Base-by-base conservation (phyloP, 2,797 vertebrate species). In the Jordanella pulchra region DNA sequence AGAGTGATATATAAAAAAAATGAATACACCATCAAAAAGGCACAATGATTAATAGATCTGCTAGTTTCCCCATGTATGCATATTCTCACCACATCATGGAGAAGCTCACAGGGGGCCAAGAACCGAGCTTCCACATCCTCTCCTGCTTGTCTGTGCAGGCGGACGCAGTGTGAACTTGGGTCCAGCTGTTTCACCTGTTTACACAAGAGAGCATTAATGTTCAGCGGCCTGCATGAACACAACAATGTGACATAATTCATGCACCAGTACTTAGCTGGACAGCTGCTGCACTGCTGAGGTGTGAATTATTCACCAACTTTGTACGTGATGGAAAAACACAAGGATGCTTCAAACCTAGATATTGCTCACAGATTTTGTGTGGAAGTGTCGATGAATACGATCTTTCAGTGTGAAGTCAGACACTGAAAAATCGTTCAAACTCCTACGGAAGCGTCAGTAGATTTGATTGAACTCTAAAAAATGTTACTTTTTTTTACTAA, bases 111-210 rank as follows among this genome's bases (percentile, higher is more conserved):
- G 0, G 87, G 84, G 0, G 93, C 92, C 15, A 95, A 93, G 14
- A 89, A 75, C 65, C 83, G 90, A 14, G 89, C 90, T 39, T 96
- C 95, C 1, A 82, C 67, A 2, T 87, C 93, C 82, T 93, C 93
- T 50, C 92, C 93, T 0, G 78, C 85, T n/a, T 71, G 67, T 51
- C 92, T 93, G 83, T 94, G 94, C 70, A 96, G 92, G 0, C 95
- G 94, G 17, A 97, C 90, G 64, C 94, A 88, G 18, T 96, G 94
- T 82, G 92, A 84, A 75, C 85, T 91, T 18, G 93, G 94, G 64
- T 97, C 96, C 92, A 97, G 83, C 65, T 96, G 96, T 76, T 95
- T 96, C 90, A 95, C 94, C 97, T 98, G 84, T 84, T 80, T 73
- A 85, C 81, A 88, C 76, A 83, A 87, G 82, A 87, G 77, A 14